Percentiles rank a stretch among this genome's conserved stretches.
phyloP scores from a whole-genome alignment of 2,797 vertebrate genomes.

The Gastrophryne carolinensis region DNA sequence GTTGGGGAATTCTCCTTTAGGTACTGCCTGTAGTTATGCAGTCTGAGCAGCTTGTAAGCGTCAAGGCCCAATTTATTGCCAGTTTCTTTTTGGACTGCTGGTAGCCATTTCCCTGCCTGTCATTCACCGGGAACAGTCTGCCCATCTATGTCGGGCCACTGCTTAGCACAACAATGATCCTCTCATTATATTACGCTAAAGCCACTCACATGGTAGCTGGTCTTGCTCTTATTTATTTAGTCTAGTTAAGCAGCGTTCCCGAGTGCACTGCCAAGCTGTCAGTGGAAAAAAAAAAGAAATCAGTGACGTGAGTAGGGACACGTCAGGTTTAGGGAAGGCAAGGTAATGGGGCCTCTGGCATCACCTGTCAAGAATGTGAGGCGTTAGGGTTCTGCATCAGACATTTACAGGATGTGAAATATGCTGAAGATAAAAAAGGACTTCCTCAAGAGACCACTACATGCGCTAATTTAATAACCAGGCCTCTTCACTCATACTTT shows the following conservation, averaged over 20 bases:
- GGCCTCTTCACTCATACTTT: not conserved
- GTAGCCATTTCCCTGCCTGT: no score
- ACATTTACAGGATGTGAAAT: not conserved
- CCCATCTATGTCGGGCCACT: no score
- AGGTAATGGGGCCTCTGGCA: conserved; percentile 11
- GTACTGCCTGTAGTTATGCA: no score
- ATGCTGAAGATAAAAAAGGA: not conserved
- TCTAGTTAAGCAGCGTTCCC: not conserved
- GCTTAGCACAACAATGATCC: no score
- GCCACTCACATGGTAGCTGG: no score
- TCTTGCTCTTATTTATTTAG: not conserved
- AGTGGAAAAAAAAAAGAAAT: not conserved
- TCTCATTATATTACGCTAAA: no score
- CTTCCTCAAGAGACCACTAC: not conserved
- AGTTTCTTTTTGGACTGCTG: no score
- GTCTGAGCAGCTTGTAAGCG: no score
- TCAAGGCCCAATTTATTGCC: no score
- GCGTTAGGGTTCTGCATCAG: not conserved
- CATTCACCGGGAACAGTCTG: no score
- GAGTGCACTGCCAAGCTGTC: not conserved
- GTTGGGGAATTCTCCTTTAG: no score
- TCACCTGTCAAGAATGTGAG: conserved; percentile 5
- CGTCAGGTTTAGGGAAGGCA: not conserved
- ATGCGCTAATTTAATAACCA: not conserved
- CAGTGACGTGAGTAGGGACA: no score